A percentile compares a stretch with the other conserved stretches of the same genome.
Conservation (phyloP, 2,113 vertebrate genomes). For the Lampris incognitus region DNA sequence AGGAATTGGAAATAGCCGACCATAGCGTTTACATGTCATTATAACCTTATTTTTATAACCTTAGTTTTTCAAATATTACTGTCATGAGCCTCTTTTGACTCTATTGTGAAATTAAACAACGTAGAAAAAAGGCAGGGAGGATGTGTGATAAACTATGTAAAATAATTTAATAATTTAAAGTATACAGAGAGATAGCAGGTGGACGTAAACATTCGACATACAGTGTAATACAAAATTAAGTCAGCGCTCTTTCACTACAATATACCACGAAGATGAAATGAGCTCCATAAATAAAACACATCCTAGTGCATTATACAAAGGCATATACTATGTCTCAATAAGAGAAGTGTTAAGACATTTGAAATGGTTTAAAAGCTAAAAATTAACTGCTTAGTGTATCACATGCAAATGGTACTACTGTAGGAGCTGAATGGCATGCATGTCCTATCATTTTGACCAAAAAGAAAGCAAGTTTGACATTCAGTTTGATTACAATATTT, state of each 20-base stretch:
- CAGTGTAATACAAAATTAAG: constrained; percentile 59
- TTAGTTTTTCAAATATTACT: background rate
- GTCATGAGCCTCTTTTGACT: background rate
- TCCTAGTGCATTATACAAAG: constrained; percentile 54
- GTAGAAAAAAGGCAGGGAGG: background rate
- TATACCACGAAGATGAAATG: constrained; percentile 37
- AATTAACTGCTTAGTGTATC: constrained; percentile 28
- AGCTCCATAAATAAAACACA: constrained; percentile 30
- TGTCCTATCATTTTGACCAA: constrained; percentile 36
- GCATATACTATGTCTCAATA: constrained; percentile 40
- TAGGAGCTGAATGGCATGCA: constrained; percentile 60
- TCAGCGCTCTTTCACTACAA: constrained; percentile 41
- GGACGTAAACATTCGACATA: constrained; percentile 73
- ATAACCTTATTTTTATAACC: background rate
- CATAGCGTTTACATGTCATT: background rate
- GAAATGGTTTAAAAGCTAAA: constrained; percentile 30
- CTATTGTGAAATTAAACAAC: constrained; percentile 1
- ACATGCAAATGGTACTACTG: constrained; percentile 49
- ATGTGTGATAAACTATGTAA: constrained; percentile 52
- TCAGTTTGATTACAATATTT: constrained; percentile 5
- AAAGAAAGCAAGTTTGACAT: constrained; percentile 20
- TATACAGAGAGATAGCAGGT: constrained; percentile 36
- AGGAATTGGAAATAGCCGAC: background rate
- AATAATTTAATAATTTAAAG: constrained; percentile 81
- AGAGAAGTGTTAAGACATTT: constrained; percentile 40